These are phyloP conservation scores for Brachynemurus nebulosus DNA, from an alignment of 2,888 invertebrate genomes.

Conservation along the genomic window DNA sequence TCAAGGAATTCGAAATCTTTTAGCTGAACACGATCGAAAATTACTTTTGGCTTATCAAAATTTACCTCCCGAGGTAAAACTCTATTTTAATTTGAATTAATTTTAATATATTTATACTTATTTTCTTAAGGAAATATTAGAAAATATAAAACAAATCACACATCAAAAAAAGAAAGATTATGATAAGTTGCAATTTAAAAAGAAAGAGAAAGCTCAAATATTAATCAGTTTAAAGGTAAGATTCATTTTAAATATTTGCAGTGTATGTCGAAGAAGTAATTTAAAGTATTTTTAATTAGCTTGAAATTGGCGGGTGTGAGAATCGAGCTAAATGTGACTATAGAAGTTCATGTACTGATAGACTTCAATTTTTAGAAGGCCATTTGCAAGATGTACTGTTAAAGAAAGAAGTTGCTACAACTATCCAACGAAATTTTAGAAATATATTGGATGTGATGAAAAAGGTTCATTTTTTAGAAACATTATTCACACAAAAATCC, in stretches of 20 bases:
- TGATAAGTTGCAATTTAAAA: slow-evolving; percentile 43
- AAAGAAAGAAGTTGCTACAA: slow-evolving; percentile 48
- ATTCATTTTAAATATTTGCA: background rate
- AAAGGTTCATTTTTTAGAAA: too few relatives aligned
- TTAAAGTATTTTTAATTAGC: slow-evolving; percentile 29
- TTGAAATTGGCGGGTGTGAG: slow-evolving; percentile 37
- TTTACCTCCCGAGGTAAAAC: slow-evolving; percentile 27
- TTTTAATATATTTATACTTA: background rate
- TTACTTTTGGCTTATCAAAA: slow-evolving; percentile 42
- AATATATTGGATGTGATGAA: slow-evolving; percentile 46
- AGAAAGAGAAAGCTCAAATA: slow-evolving; percentile 43
- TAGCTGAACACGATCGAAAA: slow-evolving; percentile 41
- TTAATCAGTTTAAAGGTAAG: slow-evolving; percentile 43
- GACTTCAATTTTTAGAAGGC: slow-evolving; percentile 42
- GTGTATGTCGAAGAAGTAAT: background rate
- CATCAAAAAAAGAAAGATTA: slow-evolving; percentile 46
- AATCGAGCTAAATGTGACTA: slow-evolving; percentile 38
- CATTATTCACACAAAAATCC: too few relatives aligned
- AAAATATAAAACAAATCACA: slow-evolving; percentile 45
- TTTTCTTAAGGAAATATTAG: slow-evolving; percentile 40
- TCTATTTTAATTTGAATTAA: background rate
- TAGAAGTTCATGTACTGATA: too few relatives aligned
- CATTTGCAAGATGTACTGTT: slow-evolving; percentile 47
- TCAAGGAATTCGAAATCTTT: slow-evolving; percentile 40
- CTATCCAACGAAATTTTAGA: slow-evolving; percentile 46